Conservation (phyloP, 2,113 vertebrate species). For the Eclectus roratus region DNA sequence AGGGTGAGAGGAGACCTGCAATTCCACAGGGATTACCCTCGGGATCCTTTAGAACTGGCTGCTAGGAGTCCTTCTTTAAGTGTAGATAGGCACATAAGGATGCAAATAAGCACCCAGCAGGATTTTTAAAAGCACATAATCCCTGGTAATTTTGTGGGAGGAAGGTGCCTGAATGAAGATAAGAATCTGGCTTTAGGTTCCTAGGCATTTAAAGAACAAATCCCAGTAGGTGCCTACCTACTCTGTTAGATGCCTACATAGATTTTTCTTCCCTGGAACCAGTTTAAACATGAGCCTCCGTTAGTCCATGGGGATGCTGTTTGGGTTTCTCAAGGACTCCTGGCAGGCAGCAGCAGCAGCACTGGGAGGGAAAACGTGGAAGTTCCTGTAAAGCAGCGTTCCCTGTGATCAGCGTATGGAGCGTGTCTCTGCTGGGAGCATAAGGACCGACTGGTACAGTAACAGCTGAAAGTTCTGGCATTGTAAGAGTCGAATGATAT, state of each 20-base stretch:
- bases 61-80: neutral
- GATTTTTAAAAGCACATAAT: slow-evolving; percentile 5
- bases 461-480: neutral
- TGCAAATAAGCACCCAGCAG: neutral
- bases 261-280: neutral
- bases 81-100: neutral
- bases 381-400: neutral
- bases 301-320: neutral
- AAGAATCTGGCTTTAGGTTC: neutral
- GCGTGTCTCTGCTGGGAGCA: neutral
- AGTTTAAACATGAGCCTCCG: neutral
- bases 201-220: neutral
- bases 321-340: neutral
- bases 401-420: neutral
- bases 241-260: neutral
- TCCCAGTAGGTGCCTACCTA: neutral
- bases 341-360: neutral
- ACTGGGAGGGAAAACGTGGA: neutral
- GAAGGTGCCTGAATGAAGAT: neutral
- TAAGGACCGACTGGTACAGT: neutral
- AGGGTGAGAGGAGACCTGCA: neutral
- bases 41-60: neutral
- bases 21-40: neutral
- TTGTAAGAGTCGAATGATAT: neutral
- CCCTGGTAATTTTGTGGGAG: neutral